Conservation (phyloP, 2,888 invertebrate genomes). For the Drosophila prostipennis region DNA sequence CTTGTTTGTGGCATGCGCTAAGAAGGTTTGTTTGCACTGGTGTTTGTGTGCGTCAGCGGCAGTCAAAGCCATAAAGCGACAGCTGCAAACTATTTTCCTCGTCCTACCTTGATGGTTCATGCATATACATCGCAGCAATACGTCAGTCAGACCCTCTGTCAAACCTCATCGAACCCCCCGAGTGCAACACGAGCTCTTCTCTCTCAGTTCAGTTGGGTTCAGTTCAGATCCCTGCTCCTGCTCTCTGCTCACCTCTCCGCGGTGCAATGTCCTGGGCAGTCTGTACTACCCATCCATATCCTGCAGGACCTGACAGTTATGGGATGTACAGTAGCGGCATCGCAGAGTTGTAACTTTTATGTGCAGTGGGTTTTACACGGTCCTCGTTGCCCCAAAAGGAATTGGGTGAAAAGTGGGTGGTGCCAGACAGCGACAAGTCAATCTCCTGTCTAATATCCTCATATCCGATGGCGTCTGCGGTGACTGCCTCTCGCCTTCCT, state of each 20-base stretch:
- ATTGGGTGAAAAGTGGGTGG: neutral
- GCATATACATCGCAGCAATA: slow-evolving; percentile 44
- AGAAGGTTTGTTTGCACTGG: slow-evolving; percentile 34
- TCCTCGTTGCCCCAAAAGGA: neutral
- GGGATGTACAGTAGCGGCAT: slow-evolving; percentile 19
- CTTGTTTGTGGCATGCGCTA: slow-evolving; percentile 44
- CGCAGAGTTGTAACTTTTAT: slow-evolving; percentile 20
- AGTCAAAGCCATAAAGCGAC: slow-evolving; percentile 59
- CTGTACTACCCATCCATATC: slow-evolving; percentile 30
- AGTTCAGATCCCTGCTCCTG: neutral
- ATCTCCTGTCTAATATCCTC: slow-evolving; percentile 76
- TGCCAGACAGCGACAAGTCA: slow-evolving; percentile 53
- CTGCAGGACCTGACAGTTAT: slow-evolving; percentile 14
- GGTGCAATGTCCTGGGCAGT: slow-evolving; percentile 38
- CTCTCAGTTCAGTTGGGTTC: neutral
- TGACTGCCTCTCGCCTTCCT: neutral
- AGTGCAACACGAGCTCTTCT: slow-evolving; percentile 30
- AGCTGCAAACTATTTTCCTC: slow-evolving; percentile 65
- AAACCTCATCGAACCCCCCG: slow-evolving; percentile 60
- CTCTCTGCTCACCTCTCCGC: slow-evolving; percentile 11
- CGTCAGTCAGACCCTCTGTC: slow-evolving; percentile 52
- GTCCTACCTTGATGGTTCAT: slow-evolving; percentile 7
- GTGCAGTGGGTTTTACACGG: neutral
- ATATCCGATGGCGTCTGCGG: slow-evolving; percentile 61
- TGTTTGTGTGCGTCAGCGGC: slow-evolving; percentile 17